Percentiles rank a stretch among this genome's conserved stretches.
phyloP scores from a whole-genome alignment of 2,797 vertebrate genomes.

The Scarus forsteni region DNA sequence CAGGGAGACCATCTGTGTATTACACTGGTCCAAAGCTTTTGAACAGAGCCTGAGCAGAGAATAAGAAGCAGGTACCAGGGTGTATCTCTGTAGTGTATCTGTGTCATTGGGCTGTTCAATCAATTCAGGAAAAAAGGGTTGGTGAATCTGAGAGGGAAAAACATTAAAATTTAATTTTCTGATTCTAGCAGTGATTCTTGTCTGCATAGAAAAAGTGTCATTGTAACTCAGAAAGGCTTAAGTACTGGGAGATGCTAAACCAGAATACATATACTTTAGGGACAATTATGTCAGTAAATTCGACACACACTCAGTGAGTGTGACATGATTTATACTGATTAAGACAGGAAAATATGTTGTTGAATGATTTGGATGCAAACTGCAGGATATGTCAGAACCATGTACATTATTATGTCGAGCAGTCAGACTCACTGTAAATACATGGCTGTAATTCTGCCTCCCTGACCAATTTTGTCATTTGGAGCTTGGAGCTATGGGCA shows the following conservation, averaged over 20 bases:
- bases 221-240: constrained; percentile 56
- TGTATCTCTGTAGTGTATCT: constrained; percentile 34
- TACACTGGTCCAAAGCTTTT: constrained; percentile 60
- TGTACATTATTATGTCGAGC: constrained; percentile 39
- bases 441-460: constrained; percentile 57
- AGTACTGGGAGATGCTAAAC: constrained; percentile 19
- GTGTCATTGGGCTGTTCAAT: constrained; percentile 31
- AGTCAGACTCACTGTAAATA: constrained; percentile 50
- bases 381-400: constrained; percentile 53
- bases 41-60: constrained; percentile 46
- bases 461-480: constrained; percentile 66
- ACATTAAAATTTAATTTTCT: constrained; percentile 38
- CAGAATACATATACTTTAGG: constrained; percentile 29
- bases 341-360: constrained; percentile 26
- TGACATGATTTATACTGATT: constrained; percentile 20
- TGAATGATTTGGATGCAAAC: constrained; percentile 44
- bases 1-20: constrained; percentile 83
- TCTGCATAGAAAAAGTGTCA: constrained; percentile 25
- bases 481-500: constrained; percentile 56
- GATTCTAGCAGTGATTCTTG: constrained; percentile 44
- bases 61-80: constrained; percentile 48
- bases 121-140: constrained; percentile 12
- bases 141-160: constrained; percentile 12
- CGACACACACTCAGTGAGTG: constrained; percentile 40
- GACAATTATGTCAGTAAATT: constrained; percentile 23